Evolutionary conservation across 2,888 invertebrate genomes (phyloP), one percentile per base, ranked within the genome.

Genomic region (Dusona sp.): DNA sequence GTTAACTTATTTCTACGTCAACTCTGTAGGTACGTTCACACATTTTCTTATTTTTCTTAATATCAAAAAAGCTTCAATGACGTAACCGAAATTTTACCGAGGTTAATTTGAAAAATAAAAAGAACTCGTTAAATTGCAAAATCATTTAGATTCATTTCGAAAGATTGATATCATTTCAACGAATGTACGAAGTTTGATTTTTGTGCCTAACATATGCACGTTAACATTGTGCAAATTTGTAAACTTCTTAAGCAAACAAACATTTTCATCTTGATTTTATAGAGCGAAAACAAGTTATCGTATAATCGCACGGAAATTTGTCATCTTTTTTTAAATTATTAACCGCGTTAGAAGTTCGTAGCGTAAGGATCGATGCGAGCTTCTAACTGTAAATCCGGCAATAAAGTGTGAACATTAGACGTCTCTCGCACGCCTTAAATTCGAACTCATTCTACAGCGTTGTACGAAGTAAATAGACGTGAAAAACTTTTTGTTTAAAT

Each of bases 401-500:
- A 61, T 61, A 4, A 61, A 61, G 61, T 61, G 61, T 61, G 29
- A 29, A 61, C 16, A 61, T 61, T 61, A 16, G 29, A 61, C 29
- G 61, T 29, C 29, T 61, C 61, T 61, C 61, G 61, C 57, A 57
- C 57, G 25, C 57, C 25, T 57, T 57, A 57, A 57, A 57, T 57
- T 57, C 57, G 57, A 57, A 57, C 2, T 13, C 13, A 13, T 25
- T 57, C 57, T 65, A 36, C n/a, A 36, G 36, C 36, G n/a, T 36
- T 36, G 9, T 36, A 65, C 65, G 36, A 36, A 67, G 36, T 38
- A 9, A 67, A 67, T 36, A 51, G 54, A 64, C 45, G 61, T 25
- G 68, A 74, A 51, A 61, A 54, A 45, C 48, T 80, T 73, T 48
- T 72, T 64, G 38, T 78, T 78, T 48, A 13, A 38, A 61, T 70